Evolutionary conservation across 1,140 invertebrate genomes (phyloP), one percentile per base, ranked within the genome.

Genomic region (Drosophila carrolli): DNA sequence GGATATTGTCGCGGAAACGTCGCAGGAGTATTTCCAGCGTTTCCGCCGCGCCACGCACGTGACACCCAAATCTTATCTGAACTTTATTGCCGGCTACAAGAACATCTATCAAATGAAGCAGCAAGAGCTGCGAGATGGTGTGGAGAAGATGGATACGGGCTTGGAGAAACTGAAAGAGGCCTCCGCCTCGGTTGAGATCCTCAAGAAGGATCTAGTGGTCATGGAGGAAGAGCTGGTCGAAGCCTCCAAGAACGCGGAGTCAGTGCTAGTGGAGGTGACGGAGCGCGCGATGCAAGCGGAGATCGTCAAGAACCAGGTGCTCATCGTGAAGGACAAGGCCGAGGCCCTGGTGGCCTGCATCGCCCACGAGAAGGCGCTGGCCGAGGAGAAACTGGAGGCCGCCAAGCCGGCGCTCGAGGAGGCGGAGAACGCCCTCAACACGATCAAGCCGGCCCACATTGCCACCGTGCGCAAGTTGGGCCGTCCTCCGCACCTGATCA

Each of bases 361-460:
- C 83, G 97, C 97, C 8, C 95, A 95, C 75, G 98, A 99, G 90
- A 98, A 99, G 92, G 96, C 95, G 13, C 93, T 97, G 47, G 98
- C 98, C 4, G 98, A 98, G 93, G 94, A 96, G 75, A 98, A 98
- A 84, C 90, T 98, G 1, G 97, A 98, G 91, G 96, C 95, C 1
- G 97, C 97, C 1, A 96, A 96, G 88, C 97, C 97, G 11, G 97
- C 97, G 1, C 93, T 98, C 1, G 96, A 97, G 97, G 98, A 98
- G 94, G 98, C 98, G 1, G 98, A 99, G 93, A 95, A 97, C 50
- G 98, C 98, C 5, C 93, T 99, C 7, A 99, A 99, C 82, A 99
- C 98, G 0, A 99, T 99, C 57, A 98, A 98, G 93, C 98, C 97
- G 54, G 97, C 98, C 4, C 98, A 99, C 92, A 99, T 99, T 83